Conservation (phyloP, 2,797 vertebrate genomes). For the Clarias pachynema region DNA sequence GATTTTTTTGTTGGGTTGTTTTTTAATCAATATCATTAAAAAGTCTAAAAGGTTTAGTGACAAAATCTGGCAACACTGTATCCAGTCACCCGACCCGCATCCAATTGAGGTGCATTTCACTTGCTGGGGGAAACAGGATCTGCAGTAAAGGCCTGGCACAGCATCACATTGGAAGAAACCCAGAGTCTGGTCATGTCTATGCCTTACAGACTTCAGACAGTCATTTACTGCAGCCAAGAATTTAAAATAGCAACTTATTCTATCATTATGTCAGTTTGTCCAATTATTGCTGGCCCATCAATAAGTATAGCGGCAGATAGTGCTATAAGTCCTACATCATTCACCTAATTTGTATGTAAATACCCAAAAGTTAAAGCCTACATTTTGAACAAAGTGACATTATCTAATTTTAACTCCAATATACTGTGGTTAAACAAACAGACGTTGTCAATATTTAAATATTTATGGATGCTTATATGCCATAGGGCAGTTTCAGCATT, state of each 20-base stretch:
- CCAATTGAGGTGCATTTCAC: neutral
- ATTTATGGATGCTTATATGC: neutral
- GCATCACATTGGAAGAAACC: neutral
- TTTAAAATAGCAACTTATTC: neutral
- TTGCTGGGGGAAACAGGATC: neutral
- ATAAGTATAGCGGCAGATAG: neutral
- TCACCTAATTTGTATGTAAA: neutral
- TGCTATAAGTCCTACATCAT: neutral
- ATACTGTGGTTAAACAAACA: neutral
- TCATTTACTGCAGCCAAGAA: neutral
- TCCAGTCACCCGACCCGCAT: neutral
- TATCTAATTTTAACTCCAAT: neutral
- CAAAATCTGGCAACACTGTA: neutral
- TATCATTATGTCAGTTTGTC: neutral
- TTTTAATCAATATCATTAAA: neutral
- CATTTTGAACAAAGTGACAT: neutral
- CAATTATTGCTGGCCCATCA: neutral
- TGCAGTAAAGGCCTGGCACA: neutral
- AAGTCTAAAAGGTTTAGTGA: neutral
- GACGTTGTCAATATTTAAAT: neutral
- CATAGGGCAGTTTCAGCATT: neutral
- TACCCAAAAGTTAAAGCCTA: neutral
- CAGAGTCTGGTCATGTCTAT: neutral
- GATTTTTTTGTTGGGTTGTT: no score
- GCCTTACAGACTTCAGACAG: neutral